Base-by-base conservation (phyloP, 2,888 invertebrate genomes). In the Drosophila tripunctata region DNA sequence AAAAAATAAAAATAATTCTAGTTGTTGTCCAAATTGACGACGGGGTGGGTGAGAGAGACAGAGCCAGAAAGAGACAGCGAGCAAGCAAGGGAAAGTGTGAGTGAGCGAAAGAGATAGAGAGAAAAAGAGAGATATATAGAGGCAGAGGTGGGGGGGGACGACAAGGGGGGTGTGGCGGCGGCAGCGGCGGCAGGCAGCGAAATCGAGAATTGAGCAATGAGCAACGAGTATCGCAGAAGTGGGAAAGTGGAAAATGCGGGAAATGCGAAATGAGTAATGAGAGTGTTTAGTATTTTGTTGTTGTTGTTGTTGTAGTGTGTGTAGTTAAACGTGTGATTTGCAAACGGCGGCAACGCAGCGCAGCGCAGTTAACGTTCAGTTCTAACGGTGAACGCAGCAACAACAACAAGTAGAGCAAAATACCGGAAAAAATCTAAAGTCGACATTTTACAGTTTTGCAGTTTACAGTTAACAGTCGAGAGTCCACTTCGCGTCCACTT, bases 301-400 rank as follows among this genome's bases (percentile, higher is more conserved):
- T 27, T 10, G n/a, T n/a, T n/a, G n/a, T n/a, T n/a, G n/a, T n/a
- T n/a, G n/a, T n/a, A n/a, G n/a, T n/a, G 68, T 67, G 72, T 80
- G 74, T 78, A 78, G 79, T 82, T 79, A 72, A 73, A 75, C 75
- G 79, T 63, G 56, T 80, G 82, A 82, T 81, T 78, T 78, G n/a
- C n/a, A n/a, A n/a, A n/a, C 67, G 44, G 38, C 44, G 36, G 58
- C 66, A 67, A 64, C 64, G 48, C 69, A 57, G 40, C 50, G 12
- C n/a, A n/a, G n/a, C n/a, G 40, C 50, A 35, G 38, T 36, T 6
- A 4, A 15, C 24, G n/a, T n/a, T n/a, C n/a, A n/a, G n/a, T n/a
- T n/a, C n/a, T n/a, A 27, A 17, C 36, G 36, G 24, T 10, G 8
- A n/a, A 3, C 21, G 7, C 40, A 40, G 14, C 24, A 24, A 14